These are phyloP conservation scores for Odocoileus virginianus DNA, from an alignment of 2,113 vertebrate species.

Conservation along the genomic window DNA sequence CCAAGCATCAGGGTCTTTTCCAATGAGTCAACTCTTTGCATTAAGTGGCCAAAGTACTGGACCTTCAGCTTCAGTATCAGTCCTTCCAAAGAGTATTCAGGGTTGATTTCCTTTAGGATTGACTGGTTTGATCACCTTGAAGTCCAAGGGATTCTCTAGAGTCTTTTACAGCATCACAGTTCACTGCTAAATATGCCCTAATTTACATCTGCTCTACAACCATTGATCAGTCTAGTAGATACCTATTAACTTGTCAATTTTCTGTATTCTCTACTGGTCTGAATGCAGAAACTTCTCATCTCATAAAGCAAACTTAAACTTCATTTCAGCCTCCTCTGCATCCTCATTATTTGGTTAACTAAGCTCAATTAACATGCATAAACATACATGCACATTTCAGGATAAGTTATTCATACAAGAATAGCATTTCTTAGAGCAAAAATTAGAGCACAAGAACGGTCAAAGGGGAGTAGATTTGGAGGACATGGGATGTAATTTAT, in stretches of 20 bases:
- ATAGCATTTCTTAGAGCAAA: not conserved
- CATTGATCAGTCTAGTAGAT: not conserved
- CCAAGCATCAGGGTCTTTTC: not conserved
- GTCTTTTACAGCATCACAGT: not conserved
- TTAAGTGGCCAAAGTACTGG: not conserved
- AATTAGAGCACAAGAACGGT: not conserved
- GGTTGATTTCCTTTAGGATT: not conserved
- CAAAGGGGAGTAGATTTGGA: not conserved
- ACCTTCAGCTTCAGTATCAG: not conserved
- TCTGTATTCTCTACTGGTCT: not conserved
- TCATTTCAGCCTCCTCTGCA: not conserved
- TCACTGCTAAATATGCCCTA: not conserved
- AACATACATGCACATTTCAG: not conserved
- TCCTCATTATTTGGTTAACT: not conserved
- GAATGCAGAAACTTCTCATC: not conserved
- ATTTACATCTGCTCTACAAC: not conserved
- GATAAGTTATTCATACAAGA: not conserved
- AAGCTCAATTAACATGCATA: not conserved
- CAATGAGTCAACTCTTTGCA: not conserved
- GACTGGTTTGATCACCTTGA: not conserved
- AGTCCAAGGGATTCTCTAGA: not conserved
- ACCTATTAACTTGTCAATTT: not conserved
- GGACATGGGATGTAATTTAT: not conserved
- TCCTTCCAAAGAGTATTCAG: not conserved
- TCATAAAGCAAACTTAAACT: not conserved